A percentile compares a stretch with the other conserved stretches of the same genome.
Conservation (phyloP, 92 coral and sea anemone genomes). For the Chrysogorgia sp. region DNA sequence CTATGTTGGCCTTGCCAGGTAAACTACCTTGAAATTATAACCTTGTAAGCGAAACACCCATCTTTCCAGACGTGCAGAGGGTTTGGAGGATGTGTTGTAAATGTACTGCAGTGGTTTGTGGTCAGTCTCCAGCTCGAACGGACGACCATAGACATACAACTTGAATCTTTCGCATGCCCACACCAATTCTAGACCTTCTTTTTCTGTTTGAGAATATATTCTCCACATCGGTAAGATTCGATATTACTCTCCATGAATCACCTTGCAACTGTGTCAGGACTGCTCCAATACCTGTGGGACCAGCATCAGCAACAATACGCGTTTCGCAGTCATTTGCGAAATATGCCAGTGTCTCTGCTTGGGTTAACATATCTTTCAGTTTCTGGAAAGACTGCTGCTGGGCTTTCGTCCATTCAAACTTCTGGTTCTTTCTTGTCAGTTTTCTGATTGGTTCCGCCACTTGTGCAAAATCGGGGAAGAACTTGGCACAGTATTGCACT, state of each 20-base stretch:
- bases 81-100: constrained; percentile 40
- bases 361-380: constrained; percentile 52
- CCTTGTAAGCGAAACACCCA: constrained; percentile 54
- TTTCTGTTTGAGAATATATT: too few species aligned
- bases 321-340: constrained; percentile 54
- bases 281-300: constrained; percentile 62
- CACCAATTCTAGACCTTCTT: constrained; percentile 49
- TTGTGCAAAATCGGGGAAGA: constrained; percentile 56
- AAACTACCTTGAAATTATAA: constrained; percentile 42
- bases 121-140: constrained; percentile 53
- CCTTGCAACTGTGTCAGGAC: constrained; percentile 58
- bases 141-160: constrained; percentile 46
- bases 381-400: constrained; percentile 59
- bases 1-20: constrained; percentile 55
- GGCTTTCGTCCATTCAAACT: constrained; percentile 50
- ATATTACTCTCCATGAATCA: constrained; percentile 47
- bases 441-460: constrained; percentile 56
- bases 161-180: constrained; percentile 59
- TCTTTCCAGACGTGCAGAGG: constrained; percentile 50
- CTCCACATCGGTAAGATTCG: constrained; percentile 50
- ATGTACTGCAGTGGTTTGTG: constrained; percentile 51
- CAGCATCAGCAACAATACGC: constrained; percentile 57
- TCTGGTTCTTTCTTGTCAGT: constrained; percentile 52
- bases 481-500: constrained; percentile 58
- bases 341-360: constrained; percentile 57